phyloP scores from a whole-genome alignment of 2,888 invertebrate genomes.

The Cerceris rybyensis region DNA sequence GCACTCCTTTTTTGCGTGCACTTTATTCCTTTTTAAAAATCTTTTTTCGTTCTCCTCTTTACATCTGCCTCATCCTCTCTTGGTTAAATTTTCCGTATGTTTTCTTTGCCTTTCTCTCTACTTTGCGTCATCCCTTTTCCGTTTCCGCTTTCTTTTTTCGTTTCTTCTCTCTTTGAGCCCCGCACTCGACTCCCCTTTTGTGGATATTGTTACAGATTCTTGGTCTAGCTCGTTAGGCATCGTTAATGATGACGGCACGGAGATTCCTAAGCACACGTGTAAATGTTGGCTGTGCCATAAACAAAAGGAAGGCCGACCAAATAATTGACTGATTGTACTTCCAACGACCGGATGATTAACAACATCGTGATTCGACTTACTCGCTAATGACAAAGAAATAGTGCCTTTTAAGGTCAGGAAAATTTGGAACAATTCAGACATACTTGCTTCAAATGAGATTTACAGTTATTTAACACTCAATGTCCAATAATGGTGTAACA shows the following conservation, averaged over 20 bases:
- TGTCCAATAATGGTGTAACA: no score
- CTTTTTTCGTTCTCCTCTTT: not conserved
- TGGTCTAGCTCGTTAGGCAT: constrained; percentile 57
- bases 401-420: not conserved
- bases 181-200: constrained; percentile 25
- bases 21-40: not conserved
- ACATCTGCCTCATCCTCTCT: not conserved
- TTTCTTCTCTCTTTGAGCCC: not conserved
- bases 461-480: no score
- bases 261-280: constrained; percentile 18
- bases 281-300: constrained; percentile 19
- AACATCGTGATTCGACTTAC: constrained; percentile 3
- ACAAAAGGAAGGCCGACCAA: constrained; percentile 24
- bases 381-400: not conserved
- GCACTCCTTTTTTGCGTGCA: no score
- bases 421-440: no score
- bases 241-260: constrained; percentile 51
- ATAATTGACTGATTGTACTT: constrained; percentile 25
- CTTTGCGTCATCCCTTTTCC: not conserved
- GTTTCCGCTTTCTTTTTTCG: not conserved
- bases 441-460: no score
- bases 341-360: constrained; percentile 40
- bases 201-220: constrained; percentile 37
- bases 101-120: not conserved
- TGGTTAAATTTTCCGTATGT: not conserved